Base-by-base conservation (phyloP, 2,797 vertebrate genomes). In the Acestrorhynchus altus region DNA sequence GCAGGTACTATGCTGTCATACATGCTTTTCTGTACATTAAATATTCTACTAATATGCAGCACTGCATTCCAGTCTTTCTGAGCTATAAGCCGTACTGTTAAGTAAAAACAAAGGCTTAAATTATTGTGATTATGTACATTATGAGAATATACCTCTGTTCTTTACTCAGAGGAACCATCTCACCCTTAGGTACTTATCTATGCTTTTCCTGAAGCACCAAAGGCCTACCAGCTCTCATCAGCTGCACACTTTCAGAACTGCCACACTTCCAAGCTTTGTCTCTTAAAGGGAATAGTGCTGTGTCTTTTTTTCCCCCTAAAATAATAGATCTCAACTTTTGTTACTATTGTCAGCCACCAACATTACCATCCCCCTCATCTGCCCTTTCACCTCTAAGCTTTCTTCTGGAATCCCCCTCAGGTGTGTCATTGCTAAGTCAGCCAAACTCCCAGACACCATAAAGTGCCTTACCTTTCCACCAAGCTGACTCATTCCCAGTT, bases 371-470 rank as follows among this genome's bases (percentile, higher is more conserved):
- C 0, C 11, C 15, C 31, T 18, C 4, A 20, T 40, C 67, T 49
- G 47, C 47, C 26, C 57, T 54, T 26, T 5, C 11, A 39, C 65
- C 54, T 76, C 24, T 40, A 69, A 60, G 24, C 65, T 60, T 76
- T 76, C 52, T 31, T 63, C 40, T 22, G 42, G 20, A 65, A 65
- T 44, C 63, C 63, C 63, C 40, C 40, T 65, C 40, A 26, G 63
- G 63, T 65, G 39, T 65, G 40, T 12, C 63, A 46, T 7, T 44
- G 15, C 40, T 65, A 24, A 24, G 0, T 15, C 40, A 26, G 40
- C 40, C 63, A 44, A 2, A 24, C 2, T 40, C 6, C 31, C 28
- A 61, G 59, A 39, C 20, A 65, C 12, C 28, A 60, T 15, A 35
- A 16, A 60, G 26, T 13, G 15, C 26, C 35, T 60, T 16, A 35